Evolutionary conservation across 2,113 vertebrate genomes (phyloP).

Genomic region (Lasiurus cinereus): DNA sequence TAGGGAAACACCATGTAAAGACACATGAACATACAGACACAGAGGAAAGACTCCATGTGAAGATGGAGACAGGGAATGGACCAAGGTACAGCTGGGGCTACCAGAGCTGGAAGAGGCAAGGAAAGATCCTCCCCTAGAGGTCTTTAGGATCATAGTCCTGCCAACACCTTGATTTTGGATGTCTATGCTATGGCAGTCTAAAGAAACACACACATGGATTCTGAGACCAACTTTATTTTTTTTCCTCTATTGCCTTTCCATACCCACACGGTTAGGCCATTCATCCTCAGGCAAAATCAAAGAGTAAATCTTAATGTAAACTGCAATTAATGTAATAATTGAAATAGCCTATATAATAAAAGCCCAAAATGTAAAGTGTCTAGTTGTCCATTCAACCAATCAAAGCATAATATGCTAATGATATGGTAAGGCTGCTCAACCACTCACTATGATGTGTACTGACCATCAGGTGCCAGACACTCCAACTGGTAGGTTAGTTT

Average conservation of each 20-base stretch:
- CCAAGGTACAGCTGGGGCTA: not conserved
- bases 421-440: no score
- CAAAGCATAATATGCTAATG: no score
- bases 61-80: not conserved
- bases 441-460: no score
- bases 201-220: not conserved
- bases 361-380: no score
- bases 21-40: not conserved
- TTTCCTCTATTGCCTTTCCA: not conserved
- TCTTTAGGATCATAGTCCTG: not conserved
- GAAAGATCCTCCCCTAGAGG: not conserved
- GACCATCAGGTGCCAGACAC: no score
- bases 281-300: not conserved
- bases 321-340: not conserved
- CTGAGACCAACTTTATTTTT: not conserved
- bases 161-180: not conserved
- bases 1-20: not conserved
- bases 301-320: not conserved
- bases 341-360: not conserved
- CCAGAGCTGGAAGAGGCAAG: not conserved
- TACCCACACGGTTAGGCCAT: not conserved
- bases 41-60: not conserved
- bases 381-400: no score
- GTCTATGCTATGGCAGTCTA: not conserved
- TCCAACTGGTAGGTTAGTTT: no score